Evolutionary conservation across 2,797 vertebrate genomes (phyloP).

Genomic region (Adrianichthys oophorus): DNA sequence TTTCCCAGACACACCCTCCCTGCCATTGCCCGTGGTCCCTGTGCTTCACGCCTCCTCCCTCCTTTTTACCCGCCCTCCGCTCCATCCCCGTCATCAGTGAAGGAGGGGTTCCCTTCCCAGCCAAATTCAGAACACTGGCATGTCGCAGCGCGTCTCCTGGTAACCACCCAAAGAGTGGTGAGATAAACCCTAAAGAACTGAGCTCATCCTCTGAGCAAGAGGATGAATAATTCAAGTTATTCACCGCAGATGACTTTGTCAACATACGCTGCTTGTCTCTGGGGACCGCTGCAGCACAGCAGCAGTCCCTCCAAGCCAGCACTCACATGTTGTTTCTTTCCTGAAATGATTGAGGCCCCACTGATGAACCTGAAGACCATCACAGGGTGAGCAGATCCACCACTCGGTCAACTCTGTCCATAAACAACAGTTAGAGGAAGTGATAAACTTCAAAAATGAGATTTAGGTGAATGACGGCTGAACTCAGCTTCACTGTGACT

Average conservation of each 20-base stretch:
- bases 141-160: constrained; percentile 43
- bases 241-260: background rate
- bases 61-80: constrained; percentile 17
- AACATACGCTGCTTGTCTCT: background rate
- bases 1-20: constrained; percentile 51
- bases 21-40: constrained; percentile 37
- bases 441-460: background rate
- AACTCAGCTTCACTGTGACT: constrained; percentile 58
- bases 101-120: constrained; percentile 48
- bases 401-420: too few species aligned
- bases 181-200: constrained; percentile 31
- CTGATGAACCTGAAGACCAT: too few species aligned
- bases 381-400: too few species aligned
- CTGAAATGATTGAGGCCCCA: too few species aligned
- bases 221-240: constrained; percentile 8
- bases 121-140: constrained; percentile 55
- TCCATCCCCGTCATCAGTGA: constrained; percentile 37
- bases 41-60: background rate
- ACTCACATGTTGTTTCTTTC: too few species aligned
- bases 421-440: too few species aligned
- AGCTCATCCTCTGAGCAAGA: constrained; percentile 16
- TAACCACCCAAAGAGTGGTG: constrained; percentile 42
- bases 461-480: constrained; percentile 5
- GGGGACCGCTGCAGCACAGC: background rate
- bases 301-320: too few species aligned